Evolutionary conservation across 2,888 invertebrate species (phyloP).

Genomic region (Folsomia manolachei): DNA sequence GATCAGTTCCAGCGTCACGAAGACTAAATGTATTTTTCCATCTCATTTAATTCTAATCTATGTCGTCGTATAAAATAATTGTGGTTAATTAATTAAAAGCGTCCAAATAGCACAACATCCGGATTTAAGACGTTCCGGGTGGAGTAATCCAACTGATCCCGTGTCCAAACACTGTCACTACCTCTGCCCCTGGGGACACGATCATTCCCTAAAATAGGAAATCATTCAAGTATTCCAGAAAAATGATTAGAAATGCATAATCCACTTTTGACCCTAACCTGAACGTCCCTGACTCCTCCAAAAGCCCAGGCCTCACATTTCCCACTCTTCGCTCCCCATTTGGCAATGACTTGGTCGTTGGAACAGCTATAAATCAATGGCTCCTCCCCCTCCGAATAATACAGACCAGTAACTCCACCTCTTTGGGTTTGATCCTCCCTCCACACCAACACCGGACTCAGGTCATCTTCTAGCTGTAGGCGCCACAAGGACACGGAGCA

Average conservation of each 20-base stretch:
- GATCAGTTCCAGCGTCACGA: no score
- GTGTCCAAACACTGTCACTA: constrained; percentile 35
- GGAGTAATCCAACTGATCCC: constrained; percentile 30
- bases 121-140: no score
- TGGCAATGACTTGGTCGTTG: constrained; percentile 38
- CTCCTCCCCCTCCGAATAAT: constrained; percentile 2
- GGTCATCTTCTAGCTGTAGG: neutral
- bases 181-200: constrained; percentile 13
- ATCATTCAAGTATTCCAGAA: no score
- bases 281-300: constrained; percentile 40
- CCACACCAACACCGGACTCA: constrained; percentile 16
- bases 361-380: constrained; percentile 27
- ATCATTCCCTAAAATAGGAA: constrained; percentile 39
- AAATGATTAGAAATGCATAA: no score
- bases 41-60: no score
- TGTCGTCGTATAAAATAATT: no score
- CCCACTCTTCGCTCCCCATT: constrained; percentile 25
- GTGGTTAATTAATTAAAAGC: no score
- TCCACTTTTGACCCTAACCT: no score
- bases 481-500: constrained; percentile 26
- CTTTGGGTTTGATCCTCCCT: constrained; percentile 24
- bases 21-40: no score
- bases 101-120: no score
- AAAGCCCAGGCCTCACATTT: constrained; percentile 16
- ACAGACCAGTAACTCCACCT: constrained; percentile 36